Evolutionary conservation across 2,888 invertebrate genomes (phyloP).

Genomic region (Ophraella communa): DNA sequence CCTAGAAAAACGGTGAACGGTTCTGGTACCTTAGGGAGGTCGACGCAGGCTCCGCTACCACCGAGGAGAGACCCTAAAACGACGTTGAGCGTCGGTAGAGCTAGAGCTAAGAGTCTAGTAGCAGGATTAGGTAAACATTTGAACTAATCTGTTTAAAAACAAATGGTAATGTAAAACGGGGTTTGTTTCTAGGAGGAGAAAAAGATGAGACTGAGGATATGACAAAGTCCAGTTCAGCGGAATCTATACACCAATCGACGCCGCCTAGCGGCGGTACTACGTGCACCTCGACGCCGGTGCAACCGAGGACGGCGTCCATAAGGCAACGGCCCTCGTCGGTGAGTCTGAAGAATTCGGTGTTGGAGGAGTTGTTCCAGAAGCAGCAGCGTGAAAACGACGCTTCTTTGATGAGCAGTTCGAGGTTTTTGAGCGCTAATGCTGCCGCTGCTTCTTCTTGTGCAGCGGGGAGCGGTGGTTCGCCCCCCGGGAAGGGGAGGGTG

Average conservation of each 20-base stretch:
- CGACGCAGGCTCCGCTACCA: constrained; percentile 87
- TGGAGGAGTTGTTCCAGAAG: constrained; percentile 91
- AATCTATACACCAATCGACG: constrained; percentile 72
- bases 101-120: constrained; percentile 91
- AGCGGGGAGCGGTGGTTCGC: too few relatives aligned
- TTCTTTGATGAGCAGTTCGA: constrained; percentile 57
- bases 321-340: constrained; percentile 86
- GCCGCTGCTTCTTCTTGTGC: too few relatives aligned
- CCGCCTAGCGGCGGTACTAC: constrained; percentile 60
- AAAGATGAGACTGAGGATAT: constrained; percentile 77
- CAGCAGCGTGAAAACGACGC: constrained; percentile 72
- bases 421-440: constrained; percentile 62
- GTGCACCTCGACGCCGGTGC: constrained; percentile 68
- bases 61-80: constrained; percentile 95
- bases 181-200: constrained; percentile 66
- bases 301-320: constrained; percentile 89
- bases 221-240: constrained; percentile 82
- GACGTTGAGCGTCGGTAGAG: constrained; percentile 90
- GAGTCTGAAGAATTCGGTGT: constrained; percentile 88
- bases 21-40: constrained; percentile 61
- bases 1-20: constrained; percentile 71
- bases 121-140: constrained; percentile 79
- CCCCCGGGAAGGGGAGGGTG: constrained; percentile 72
- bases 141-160: too few relatives aligned
- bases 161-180: too few relatives aligned